Evolutionary conservation across 2,888 invertebrate species (phyloP).

Genomic region (Axea sp.): DNA sequence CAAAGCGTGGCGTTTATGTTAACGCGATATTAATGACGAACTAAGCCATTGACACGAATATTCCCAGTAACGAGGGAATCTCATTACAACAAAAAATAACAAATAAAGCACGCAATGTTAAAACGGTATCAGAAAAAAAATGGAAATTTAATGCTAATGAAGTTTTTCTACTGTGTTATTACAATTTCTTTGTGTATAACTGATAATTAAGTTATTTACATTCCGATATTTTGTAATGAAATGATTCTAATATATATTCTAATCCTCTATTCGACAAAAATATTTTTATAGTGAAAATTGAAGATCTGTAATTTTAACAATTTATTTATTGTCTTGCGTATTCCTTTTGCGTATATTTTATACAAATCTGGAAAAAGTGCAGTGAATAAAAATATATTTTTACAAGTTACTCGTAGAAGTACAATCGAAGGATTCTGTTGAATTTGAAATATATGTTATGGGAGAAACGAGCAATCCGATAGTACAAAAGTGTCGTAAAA

Average conservation of each 20-base stretch:
- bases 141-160: constrained; percentile 20
- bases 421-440: constrained; percentile 36
- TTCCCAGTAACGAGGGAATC: constrained; percentile 56
- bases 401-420: no score
- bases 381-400: no score
- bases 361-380: no score
- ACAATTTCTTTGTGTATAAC: neutral
- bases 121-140: constrained; percentile 9
- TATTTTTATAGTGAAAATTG: no score
- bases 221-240: no score
- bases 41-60: constrained; percentile 51
- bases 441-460: constrained; percentile 44
- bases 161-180: constrained; percentile 4
- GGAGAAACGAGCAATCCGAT: constrained; percentile 50
- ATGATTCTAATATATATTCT: neutral
- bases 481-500: constrained; percentile 60
- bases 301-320: no score
- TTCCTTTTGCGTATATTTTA: no score
- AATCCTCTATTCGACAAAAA: no score
- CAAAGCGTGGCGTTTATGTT: constrained; percentile 67
- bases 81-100: constrained; percentile 42
- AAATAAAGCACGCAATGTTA: constrained; percentile 46
- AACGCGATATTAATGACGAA: constrained; percentile 62
- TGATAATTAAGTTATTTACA: no score
- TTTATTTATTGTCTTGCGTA: no score